These are phyloP conservation scores for Schizaphis graminum DNA, from an alignment of 2,888 invertebrate species.

Conservation along the genomic window DNA sequence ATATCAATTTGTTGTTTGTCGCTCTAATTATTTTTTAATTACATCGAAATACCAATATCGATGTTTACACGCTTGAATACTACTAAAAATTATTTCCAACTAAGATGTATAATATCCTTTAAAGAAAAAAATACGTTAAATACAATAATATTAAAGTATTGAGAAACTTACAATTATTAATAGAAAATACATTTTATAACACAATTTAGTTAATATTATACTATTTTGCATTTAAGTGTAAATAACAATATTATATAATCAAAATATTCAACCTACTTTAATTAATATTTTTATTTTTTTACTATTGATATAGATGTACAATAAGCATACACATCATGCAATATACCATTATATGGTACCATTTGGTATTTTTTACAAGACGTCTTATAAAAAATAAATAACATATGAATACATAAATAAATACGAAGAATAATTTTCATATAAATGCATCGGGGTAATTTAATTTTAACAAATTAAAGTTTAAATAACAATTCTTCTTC, in stretches of 20 bases:
- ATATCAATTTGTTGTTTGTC: not conserved
- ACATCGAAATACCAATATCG: not conserved
- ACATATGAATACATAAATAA: not conserved
- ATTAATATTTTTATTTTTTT: not conserved
- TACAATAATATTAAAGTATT: not conserved
- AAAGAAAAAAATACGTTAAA: slow-evolving; percentile 67
- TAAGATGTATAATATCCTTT: slow-evolving; percentile 67
- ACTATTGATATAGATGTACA: not conserved
- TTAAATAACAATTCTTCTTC: not conserved
- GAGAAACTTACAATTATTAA: not conserved
- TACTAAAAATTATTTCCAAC: not conserved
- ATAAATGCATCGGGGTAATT: not conserved
- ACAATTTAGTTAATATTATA: not conserved
- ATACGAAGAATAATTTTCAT: not conserved
- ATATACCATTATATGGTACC: not conserved
- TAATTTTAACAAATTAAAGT: not conserved
- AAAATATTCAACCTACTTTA: not conserved
- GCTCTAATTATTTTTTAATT: slow-evolving; percentile 26
- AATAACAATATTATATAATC: not conserved
- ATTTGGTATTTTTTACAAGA: too few relatives aligned
- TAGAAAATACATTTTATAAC: not conserved
- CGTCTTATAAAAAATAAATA: not conserved
- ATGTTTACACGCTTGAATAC: not conserved
- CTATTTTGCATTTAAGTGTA: not conserved
- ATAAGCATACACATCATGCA: not conserved